These are phyloP conservation scores for Cassiopea andromeda DNA, from an alignment of 30 jellyfish, hydroid and myxozoan genomes.

Conservation along the genomic window DNA sequence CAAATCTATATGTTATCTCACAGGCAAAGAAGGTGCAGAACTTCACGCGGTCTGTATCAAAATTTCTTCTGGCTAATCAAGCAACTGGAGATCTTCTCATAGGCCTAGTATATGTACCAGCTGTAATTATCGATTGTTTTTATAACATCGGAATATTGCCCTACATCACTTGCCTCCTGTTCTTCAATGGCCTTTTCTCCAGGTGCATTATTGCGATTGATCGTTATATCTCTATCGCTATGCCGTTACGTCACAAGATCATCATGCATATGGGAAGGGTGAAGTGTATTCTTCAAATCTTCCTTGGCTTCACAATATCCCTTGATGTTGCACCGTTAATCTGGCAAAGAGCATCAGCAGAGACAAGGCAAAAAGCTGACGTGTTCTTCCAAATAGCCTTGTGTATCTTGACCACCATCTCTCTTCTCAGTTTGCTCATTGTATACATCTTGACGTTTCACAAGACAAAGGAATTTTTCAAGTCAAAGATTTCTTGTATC, in stretches of 20 bases:
- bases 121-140: constrained; percentile 23
- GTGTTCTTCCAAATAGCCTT: not conserved
- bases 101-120: constrained; percentile 51
- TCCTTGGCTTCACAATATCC: not conserved
- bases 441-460: constrained; percentile 26
- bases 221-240: constrained; percentile 30
- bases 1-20: constrained; percentile 7
- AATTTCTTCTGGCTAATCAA: constrained; percentile 27
- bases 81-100: constrained; percentile 31
- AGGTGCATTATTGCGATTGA: constrained; percentile 28
- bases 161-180: constrained; percentile 24
- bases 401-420: not conserved
- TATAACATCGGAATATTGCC: not conserved
- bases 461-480: constrained; percentile 19
- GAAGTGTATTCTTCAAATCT: not conserved
- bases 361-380: not conserved
- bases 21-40: constrained; percentile 2
- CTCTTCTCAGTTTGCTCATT: constrained; percentile 5
- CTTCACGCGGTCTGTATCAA: not conserved
- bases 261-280: not conserved
- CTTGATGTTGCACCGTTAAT: constrained; percentile 8
- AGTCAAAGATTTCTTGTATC: not conserved
- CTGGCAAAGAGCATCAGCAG: constrained; percentile 9
- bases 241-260: constrained; percentile 23
- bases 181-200: constrained; percentile 39